phyloP scores from a whole-genome alignment of 2,888 invertebrate genomes.

The Mamestra brassicae region DNA sequence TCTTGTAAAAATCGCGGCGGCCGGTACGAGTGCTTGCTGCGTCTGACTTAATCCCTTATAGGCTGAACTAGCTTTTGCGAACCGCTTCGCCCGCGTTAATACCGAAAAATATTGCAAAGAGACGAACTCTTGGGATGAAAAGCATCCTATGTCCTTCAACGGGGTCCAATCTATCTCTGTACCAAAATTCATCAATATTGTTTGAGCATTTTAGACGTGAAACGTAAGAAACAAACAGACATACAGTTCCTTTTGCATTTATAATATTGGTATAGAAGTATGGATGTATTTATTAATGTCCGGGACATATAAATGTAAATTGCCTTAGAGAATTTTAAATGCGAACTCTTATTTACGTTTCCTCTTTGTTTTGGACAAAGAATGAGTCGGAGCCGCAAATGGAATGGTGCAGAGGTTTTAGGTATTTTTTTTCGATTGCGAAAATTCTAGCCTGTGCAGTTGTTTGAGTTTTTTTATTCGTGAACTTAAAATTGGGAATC shows the following conservation, averaged over 20 bases:
- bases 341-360: conserved; percentile 62
- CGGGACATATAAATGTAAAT: conserved; percentile 66
- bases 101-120: not conserved
- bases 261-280: not conserved
- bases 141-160: too few relatives aligned
- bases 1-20: conserved; percentile 84
- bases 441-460: conserved; percentile 6
- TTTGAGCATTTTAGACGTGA: not conserved
- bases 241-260: not conserved
- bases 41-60: conserved; percentile 79
- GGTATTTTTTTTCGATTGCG: conserved; percentile 43
- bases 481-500: not conserved
- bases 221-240: not conserved
- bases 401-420: conserved; percentile 41
- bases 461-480: conserved; percentile 2
- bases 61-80: conserved; percentile 62
- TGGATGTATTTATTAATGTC: conserved; percentile 68
- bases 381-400: conserved; percentile 45
- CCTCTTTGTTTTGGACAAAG: conserved; percentile 50
- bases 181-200: not conserved
- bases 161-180: not conserved
- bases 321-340: conserved; percentile 67
- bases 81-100: not conserved
- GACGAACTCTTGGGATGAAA: not conserved
- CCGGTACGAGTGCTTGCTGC: conserved; percentile 74